Evolutionary conservation across 2,797 vertebrate genomes (phyloP).

Genomic region (Kryptolebias ocellatus): DNA sequence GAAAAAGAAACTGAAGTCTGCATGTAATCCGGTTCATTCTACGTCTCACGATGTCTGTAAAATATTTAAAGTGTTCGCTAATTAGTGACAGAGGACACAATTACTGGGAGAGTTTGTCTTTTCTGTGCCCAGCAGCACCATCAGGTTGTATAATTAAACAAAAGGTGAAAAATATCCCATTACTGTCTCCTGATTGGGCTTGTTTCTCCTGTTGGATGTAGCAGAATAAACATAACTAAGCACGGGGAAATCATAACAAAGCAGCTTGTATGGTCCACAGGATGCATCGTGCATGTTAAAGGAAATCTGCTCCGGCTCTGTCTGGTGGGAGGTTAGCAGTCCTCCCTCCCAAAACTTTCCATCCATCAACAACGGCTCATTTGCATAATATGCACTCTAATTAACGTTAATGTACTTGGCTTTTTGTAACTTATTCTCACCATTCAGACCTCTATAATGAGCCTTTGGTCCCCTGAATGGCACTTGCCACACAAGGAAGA

Average conservation of each 20-base stretch:
- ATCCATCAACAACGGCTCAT: not conserved
- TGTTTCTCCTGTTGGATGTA: not conserved
- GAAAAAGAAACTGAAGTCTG: not conserved
- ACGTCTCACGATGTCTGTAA: not conserved
- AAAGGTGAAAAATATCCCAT: too few relatives aligned
- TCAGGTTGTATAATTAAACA: not conserved
- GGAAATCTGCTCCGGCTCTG: not conserved
- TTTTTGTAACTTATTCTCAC: not conserved
- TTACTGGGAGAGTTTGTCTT: not conserved
- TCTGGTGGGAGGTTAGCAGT: not conserved
- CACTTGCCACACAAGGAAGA: not conserved
- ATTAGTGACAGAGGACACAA: not conserved
- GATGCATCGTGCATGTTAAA: not conserved
- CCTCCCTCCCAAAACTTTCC: accelerated
- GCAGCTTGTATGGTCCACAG: not conserved
- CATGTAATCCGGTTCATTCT: not conserved
- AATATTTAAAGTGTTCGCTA: not conserved
- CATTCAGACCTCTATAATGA: constrained; percentile 28
- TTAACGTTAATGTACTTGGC: constrained; percentile 14
- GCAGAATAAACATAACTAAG: not conserved
- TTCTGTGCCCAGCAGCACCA: not conserved
- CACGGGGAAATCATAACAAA: not conserved
- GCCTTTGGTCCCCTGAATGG: not conserved
- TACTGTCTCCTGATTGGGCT: not conserved
- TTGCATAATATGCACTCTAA: constrained; percentile 20